Base-by-base conservation (phyloP, 1,140 invertebrate genomes). In the Drosophila simulans region DNA sequence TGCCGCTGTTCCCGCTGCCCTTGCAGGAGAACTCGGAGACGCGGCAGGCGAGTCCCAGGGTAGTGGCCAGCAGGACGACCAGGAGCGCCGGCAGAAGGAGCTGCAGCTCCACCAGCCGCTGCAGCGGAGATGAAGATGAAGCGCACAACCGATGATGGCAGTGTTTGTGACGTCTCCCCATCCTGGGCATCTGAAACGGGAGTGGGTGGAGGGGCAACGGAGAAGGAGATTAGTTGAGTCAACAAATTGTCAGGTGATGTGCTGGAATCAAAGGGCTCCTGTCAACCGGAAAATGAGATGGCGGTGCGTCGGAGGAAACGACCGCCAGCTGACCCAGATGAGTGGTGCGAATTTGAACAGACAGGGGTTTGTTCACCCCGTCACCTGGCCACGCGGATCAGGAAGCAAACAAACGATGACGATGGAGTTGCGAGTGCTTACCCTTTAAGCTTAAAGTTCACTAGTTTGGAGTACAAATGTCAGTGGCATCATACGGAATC, bases 1-100 rank as follows among this genome's bases (percentile, higher is more conserved):
- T 94, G 57, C 95, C 96, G 65, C 72, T 88, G 72, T 94, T 94
- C 40, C 84, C 80, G 54, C 95, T 96, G 80, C 95, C 95, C 46
- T 95, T 94, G 92, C 97, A 98, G 20, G 95, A 94, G 93, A 96
- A 96, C 93, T 98, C 96, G 55, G 96, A 97, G 77, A 97, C 95
- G 77, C 96, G 94, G 92, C 96, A 95, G 57, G 95, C 84, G 37
- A 89, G 75, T 35, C 79, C 76, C 25, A 88, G 64, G 25, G 80
- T 65, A 58, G 74, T 68, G 70, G 81, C 49, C 46, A 88, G 46
- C 25, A 80, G 49, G 27, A 84, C 62, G 7, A 70, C 56, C 27
- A 71, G 54, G 49, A 80, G 49, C 71, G 79, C 64, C 7, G 52
- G 52, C 54, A 80, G 80, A n/a, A 77, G 74, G 20, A 77, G 65